phyloP scores from a whole-genome alignment of 2,888 invertebrate species.

The Trissolcus brochymenae region DNA sequence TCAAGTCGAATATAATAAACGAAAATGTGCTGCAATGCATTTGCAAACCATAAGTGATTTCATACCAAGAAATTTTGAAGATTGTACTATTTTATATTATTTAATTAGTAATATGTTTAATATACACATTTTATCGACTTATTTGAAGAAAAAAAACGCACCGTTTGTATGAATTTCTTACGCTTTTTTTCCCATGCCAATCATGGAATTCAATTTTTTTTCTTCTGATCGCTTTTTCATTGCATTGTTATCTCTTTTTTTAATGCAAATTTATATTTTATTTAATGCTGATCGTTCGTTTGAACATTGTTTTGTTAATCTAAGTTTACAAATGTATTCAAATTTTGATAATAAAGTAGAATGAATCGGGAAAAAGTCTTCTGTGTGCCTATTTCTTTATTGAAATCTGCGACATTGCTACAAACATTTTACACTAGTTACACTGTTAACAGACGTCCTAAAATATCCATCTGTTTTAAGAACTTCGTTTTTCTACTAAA shows the following conservation, averaged over 20 bases:
- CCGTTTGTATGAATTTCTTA: not conserved
- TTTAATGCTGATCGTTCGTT: no score
- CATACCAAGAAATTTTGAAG: not conserved
- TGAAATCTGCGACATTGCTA: not conserved
- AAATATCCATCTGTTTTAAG: not conserved
- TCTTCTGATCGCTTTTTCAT: not conserved
- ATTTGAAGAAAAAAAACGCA: not conserved
- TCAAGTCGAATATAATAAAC: slow-evolving; percentile 6
- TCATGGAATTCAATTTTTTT: not conserved
- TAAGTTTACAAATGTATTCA: slow-evolving; percentile 24
- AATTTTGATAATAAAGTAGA: slow-evolving; percentile 31
- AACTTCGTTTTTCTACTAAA: not conserved
- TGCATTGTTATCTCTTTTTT: no score
- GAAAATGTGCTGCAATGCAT: slow-evolving; percentile 11
- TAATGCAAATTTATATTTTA: no score
- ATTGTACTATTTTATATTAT: slow-evolving; percentile 15
- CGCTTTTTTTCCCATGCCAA: not conserved
- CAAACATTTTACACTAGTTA: not conserved
- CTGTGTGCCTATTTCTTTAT: not conserved
- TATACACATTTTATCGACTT: no score
- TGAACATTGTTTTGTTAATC: slow-evolving; percentile 8
- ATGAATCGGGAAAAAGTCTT: slow-evolving; percentile 2
- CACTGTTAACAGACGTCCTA: not conserved
- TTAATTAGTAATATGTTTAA: not conserved
- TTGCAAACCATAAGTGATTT: slow-evolving; percentile 8